phyloP scores from a whole-genome alignment of 2,113 vertebrate genomes.

The Albula glossodonta region DNA sequence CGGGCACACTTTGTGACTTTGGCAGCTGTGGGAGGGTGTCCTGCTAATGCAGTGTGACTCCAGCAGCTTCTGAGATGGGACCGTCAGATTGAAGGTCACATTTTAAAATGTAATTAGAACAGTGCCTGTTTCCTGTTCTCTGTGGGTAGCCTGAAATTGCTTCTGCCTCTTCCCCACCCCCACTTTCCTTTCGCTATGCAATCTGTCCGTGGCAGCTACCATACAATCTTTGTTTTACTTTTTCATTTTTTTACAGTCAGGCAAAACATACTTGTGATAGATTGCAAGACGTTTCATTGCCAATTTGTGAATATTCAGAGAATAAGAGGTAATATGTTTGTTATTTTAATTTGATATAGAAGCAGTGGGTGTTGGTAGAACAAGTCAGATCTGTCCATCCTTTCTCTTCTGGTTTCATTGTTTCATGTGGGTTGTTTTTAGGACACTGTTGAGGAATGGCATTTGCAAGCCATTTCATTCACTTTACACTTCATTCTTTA shows the following conservation, averaged over 20 bases:
- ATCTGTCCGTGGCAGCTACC: neutral
- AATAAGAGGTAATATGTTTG: too few relatives aligned
- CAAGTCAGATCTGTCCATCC: neutral
- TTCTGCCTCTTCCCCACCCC: neutral
- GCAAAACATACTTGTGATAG: neutral
- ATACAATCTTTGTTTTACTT: neutral
- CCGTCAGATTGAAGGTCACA: neutral
- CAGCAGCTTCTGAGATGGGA: neutral
- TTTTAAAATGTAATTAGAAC: slow-evolving; percentile 8
- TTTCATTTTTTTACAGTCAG: neutral
- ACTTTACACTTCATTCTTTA: neutral
- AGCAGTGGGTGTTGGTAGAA: neutral
- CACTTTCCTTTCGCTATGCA: neutral
- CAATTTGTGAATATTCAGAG: too few relatives aligned
- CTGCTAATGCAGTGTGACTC: neutral
- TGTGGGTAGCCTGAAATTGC: neutral
- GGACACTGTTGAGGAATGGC: neutral
- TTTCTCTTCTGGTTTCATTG: neutral
- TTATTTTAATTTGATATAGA: neutral
- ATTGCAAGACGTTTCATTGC: too few relatives aligned
- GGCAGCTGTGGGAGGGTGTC: slow-evolving; percentile 2
- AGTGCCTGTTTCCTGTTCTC: slow-evolving; percentile 6
- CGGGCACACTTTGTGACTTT: neutral
- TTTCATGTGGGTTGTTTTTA: neutral
- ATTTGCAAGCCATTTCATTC: neutral